Conservation (phyloP, 2,888 invertebrate genomes). For the Drosophila pullipes region DNA sequence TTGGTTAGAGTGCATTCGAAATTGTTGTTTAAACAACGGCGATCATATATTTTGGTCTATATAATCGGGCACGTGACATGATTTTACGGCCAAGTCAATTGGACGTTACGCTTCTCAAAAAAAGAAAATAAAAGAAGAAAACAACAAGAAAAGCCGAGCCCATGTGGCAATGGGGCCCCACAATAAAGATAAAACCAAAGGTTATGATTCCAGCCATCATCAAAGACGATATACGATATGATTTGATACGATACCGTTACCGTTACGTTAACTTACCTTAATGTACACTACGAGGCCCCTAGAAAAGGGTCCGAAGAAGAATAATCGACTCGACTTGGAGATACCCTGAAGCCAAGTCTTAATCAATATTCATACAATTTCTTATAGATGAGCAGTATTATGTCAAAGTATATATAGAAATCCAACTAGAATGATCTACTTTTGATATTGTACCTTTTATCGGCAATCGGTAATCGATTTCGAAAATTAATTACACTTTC, state of each 20-base stretch:
- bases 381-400: neutral
- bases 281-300: neutral
- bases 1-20: slow-evolving; percentile 47
- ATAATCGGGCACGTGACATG: slow-evolving; percentile 65
- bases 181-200: slow-evolving; percentile 65
- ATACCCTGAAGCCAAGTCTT: neutral
- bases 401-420: neutral
- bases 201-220: slow-evolving; percentile 14
- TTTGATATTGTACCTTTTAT: neutral
- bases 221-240: neutral
- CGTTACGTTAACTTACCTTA: neutral
- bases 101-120: slow-evolving; percentile 35
- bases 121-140: neutral
- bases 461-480: neutral
- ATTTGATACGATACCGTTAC: slow-evolving; percentile 7
- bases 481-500: neutral
- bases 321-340: neutral
- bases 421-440: neutral
- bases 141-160: neutral
- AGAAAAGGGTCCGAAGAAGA: neutral
- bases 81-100: slow-evolving; percentile 49
- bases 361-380: neutral
- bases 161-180: slow-evolving; percentile 36
- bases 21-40: slow-evolving; percentile 40
- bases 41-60: slow-evolving; percentile 48